Percentiles rank a stretch among this genome's conserved stretches.
phyloP scores from a whole-genome alignment of 2,888 invertebrate species.

The Tachina fera region DNA sequence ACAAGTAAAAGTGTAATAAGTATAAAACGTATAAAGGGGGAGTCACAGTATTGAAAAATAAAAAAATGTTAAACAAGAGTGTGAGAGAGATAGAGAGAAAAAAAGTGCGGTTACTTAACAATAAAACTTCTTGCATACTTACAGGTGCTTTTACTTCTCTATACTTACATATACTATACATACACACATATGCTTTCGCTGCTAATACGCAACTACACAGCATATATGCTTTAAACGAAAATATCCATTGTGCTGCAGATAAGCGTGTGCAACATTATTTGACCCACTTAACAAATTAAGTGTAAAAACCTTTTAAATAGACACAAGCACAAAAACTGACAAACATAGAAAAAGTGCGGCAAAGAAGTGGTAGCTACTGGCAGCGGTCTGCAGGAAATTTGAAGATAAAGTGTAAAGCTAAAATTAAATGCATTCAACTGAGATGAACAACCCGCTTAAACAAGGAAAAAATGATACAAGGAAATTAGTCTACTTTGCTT shows the following conservation, averaged over 20 bases:
- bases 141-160: not conserved
- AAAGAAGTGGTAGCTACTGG: not conserved
- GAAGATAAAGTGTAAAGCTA: conserved; percentile 40
- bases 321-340: conserved; percentile 31
- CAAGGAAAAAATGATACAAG: conserved; percentile 27
- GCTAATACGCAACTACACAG: not conserved
- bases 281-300: conserved; percentile 74
- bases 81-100: too few relatives aligned
- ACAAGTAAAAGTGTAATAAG: conserved; percentile 58
- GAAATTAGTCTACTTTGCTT: conserved; percentile 56
- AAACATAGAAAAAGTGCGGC: conserved; percentile 38
- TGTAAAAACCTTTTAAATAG: conserved; percentile 72
- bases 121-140: conserved; percentile 36
- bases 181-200: not conserved
- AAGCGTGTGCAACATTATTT: conserved; percentile 71
- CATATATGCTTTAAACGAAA: too few relatives aligned
- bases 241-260: conserved; percentile 60
- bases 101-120: conserved; percentile 45
- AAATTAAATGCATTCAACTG: conserved; percentile 63
- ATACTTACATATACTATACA: not conserved
- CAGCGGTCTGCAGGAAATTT: conserved; percentile 38
- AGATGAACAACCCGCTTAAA: conserved; percentile 53
- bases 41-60: conserved; percentile 23
- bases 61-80: conserved; percentile 14
- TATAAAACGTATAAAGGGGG: conserved; percentile 50